Percentiles rank a stretch among this genome's conserved stretches.
Evolutionary conservation across 1,140 invertebrate genomes (phyloP).

Genomic region (Armadillidium nasatum): DNA sequence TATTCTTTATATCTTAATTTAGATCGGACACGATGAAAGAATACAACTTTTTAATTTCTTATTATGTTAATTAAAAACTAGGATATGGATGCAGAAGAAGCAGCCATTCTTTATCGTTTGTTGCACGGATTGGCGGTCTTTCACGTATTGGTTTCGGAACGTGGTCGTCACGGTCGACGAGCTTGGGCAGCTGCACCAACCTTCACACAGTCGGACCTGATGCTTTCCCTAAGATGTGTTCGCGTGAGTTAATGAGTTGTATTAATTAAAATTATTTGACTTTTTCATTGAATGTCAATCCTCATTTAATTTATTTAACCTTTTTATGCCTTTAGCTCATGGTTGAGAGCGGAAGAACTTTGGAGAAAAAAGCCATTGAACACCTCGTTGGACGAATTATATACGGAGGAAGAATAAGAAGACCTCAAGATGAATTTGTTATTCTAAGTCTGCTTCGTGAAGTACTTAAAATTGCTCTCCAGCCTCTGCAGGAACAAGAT

Average conservation of each 20-base stretch:
- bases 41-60: too few species aligned
- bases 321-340: not conserved
- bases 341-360: constrained; percentile 20
- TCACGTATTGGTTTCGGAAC: constrained; percentile 50
- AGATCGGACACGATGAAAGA: too few species aligned
- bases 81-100: constrained; percentile 29
- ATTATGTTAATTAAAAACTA: not conserved
- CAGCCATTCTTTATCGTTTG: constrained; percentile 42
- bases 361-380: constrained; percentile 31
- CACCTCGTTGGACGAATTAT: constrained; percentile 34
- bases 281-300: not conserved
- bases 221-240: constrained; percentile 26
- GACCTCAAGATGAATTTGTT: constrained; percentile 30
- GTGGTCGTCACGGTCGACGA: constrained; percentile 32
- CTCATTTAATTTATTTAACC: not conserved
- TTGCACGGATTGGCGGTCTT: constrained; percentile 56
- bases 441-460: constrained; percentile 35
- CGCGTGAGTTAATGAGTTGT: constrained; percentile 16
- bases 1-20: too few species aligned
- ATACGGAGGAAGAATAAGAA: constrained; percentile 32
- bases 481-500: constrained; percentile 21
- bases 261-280: not conserved
- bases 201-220: constrained; percentile 30
- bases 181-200: constrained; percentile 35
- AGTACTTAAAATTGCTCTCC: constrained; percentile 28